Evolutionary conservation across 2,797 vertebrate genomes (phyloP).

Genomic region (Oceanodroma leucorhoa): DNA sequence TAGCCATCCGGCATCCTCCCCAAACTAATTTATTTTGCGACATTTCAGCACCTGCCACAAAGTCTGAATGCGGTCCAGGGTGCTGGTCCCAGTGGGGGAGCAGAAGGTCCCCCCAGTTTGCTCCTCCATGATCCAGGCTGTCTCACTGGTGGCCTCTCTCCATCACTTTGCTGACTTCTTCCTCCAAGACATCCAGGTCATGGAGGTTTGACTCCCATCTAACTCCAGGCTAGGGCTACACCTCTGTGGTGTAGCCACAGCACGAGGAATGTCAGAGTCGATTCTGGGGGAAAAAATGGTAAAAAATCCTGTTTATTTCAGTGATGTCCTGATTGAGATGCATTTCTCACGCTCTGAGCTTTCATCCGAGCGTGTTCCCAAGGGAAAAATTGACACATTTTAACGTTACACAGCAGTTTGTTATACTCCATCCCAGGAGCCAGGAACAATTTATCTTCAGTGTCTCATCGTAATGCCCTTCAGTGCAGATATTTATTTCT

Average conservation of each 20-base stretch:
- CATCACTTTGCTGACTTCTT: not conserved
- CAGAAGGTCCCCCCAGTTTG: not conserved
- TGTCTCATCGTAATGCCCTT: not conserved
- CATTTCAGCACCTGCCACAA: not conserved
- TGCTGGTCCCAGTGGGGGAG: not conserved
- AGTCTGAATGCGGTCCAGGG: not conserved
- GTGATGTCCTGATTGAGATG: not conserved
- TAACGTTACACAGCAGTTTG: not conserved
- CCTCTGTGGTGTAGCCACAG: not conserved
- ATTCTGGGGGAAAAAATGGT: accelerated
- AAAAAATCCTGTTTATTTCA: not conserved
- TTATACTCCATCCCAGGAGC: not conserved
- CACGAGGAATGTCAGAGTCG: not conserved
- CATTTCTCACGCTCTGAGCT: not conserved
- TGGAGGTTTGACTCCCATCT: not conserved
- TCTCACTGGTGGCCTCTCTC: not conserved
- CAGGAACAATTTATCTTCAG: not conserved
- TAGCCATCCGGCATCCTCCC: not conserved
- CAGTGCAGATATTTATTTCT: not conserved
- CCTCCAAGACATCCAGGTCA: not conserved
- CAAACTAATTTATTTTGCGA: not conserved
- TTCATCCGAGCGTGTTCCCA: not conserved
- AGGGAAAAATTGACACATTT: constrained; percentile 3
- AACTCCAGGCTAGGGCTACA: not conserved
- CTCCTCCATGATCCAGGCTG: not conserved